Evolutionary conservation across 1,140 invertebrate species (phyloP), one percentile per base, ranked within the genome.

Genomic region (Caenorhabditis latens): DNA sequence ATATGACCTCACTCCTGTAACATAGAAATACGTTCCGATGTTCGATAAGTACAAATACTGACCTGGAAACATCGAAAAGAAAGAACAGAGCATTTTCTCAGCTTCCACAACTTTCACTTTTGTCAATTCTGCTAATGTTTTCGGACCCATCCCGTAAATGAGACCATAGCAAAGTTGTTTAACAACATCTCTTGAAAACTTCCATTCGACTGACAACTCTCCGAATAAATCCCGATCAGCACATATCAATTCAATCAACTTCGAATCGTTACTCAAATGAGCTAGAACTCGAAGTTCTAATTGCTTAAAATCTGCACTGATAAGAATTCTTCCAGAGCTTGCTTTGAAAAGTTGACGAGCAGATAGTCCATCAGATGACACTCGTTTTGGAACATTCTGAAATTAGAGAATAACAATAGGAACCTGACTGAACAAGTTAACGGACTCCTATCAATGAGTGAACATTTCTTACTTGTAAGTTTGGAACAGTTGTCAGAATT

Each of bases 251-350:
- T 79, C 48, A 11, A 92, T 88, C 84, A 92, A 90, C 13, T 84
- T 83, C 9, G 71, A 32, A 93, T 99, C 98, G 89, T 95, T 93
- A 14, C 96, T 96, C 87, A 98, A 95, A 93, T 99, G 96, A 24
- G 97, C 96, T 88, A 99, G 94, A 86, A 99, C 95, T 89, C 98
- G 94, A 90, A 99, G 94, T 93, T 99, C 98, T 75, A 99, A 93
- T 93, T 99, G 98, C 91, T 96, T 97, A 93, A 97, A 99, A 93
- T 99, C 98, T 0, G 96, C 97, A 14, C 97, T 96, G 19, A 99
- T 91, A 21, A 99, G 93, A 19, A 94, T 7, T 57, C 43, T 53
- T 91, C 91, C 90, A 92, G 90, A 55, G 91, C 90, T 92, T 92
- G 93, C 84, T 90, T 92, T 87, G 93, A 91, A 84, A 13, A 91